Evolutionary conservation across 1,140 invertebrate genomes (phyloP).

Genomic region (Trachymyrmex septentrionalis): DNA sequence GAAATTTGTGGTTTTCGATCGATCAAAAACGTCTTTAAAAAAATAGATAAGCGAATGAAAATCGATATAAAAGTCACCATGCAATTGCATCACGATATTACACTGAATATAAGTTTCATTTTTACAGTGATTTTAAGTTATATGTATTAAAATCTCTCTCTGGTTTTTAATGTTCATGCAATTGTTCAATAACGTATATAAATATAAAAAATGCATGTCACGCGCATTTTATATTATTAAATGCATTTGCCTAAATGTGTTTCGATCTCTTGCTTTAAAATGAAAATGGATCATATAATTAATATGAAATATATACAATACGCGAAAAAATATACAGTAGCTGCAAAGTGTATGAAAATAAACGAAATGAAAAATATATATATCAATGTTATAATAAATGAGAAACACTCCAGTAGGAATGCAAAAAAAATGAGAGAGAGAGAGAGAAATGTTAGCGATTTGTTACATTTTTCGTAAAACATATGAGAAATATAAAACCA

Average conservation of each 20-base stretch:
- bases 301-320: background rate
- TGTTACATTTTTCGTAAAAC: background rate
- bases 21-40: conserved; percentile 19
- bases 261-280: background rate
- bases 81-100: background rate
- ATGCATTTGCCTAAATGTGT: conserved; percentile 13
- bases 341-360: background rate
- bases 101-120: background rate
- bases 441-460: background rate
- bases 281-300: background rate
- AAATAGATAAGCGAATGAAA: background rate
- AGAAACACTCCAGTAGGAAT: background rate
- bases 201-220: background rate
- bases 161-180: background rate
- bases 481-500: conserved; percentile 1
- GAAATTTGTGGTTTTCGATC: background rate
- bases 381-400: conserved; percentile 21
- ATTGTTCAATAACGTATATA: background rate
- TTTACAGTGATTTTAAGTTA: background rate
- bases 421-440: background rate
- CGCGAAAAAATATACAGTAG: background rate
- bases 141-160: conserved; percentile 1
- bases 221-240: background rate
- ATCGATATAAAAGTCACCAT: background rate
- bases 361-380: background rate